Base-by-base conservation (phyloP, 2,888 invertebrate species). In the Drosophila fungiperda region DNA sequence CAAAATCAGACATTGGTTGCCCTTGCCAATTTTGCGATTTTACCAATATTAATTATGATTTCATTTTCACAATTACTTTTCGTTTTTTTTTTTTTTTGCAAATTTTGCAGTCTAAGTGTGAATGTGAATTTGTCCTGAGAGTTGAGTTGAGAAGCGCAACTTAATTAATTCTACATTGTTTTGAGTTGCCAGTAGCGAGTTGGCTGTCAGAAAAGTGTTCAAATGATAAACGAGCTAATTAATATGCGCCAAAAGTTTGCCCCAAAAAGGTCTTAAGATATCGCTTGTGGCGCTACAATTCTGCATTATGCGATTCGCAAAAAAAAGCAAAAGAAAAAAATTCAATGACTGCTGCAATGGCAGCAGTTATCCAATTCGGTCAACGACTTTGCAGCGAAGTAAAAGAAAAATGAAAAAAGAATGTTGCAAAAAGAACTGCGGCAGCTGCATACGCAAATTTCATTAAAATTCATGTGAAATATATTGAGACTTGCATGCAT, bases 161-260 rank as follows among this genome's bases (percentile, higher is more conserved):
- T 88, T 85, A 85, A 88, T 85, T 85, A 85, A 85, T 88, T 83
- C 86, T 83, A 76, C 87, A 88, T 83, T 82, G 83, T 84, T 86
- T 71, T 69, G 59, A 73, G 82, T 53, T 73, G 64, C 62, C 12
- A 55, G 29, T 58, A 57, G 73, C 60, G 75, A 45, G 45, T 59
- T 70, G 79, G 58, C 77, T 87, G 86, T 84, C 83, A 72, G 74
- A 69, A 74, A 75, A 87, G 83, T 87, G 86, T 74, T 85, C 82
- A 75, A 81, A 85, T 87, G 88, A 85, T 88, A 85, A 85, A 88
- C 88, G 85, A 88, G 88, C 88, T 88, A 87, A 85, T 85, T 85
- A 86, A 88, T 87, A 86, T 83, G 86, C 88, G 72, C 76, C 73
- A 65, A 80, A 81, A 82, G 70, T 67, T 80, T 78, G 49, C 48